Base-by-base conservation (phyloP, 2,888 invertebrate genomes). In the Cotesia congregata region DNA sequence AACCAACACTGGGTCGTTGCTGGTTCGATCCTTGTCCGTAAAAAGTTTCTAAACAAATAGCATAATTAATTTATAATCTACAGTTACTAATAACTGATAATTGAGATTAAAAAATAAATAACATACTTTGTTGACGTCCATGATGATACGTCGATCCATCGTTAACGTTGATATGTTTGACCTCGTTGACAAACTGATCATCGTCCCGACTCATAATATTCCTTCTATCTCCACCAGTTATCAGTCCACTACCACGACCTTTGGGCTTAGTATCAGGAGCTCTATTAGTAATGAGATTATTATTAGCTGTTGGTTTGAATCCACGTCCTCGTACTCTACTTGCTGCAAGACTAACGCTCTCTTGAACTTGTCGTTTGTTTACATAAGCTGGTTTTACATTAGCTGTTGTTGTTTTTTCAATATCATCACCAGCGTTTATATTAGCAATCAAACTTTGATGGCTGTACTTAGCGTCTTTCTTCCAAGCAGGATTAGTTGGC, bases 241-340 rank as follows among this genome's bases (percentile, higher is more conserved):
- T 82, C 12, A 81, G 80, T 50, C 86, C 85, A 41, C 83, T 80
- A 12, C 89, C 88, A 40, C 87, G 86, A 65, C 88, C 88, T 77
- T 88, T 88, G 20, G 86, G 85, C 30, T 88, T 89, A 41, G 80
- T 81, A 67, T 89, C 89, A 59, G 83, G 76, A 12, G 82, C 82
- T 83, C 86, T 88, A 80, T 85, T 88, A 60, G 84, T 82, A 50
- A 85, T 83, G 74, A 85, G 82, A 80, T 88, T 87, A 77, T 87
- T 89, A 79, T 88, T 89, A 72, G 85, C 81, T 71, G 84, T 87
- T 12, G 85, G 80, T 76, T 86, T 87, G 74, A 87, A 88, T 74
- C 89, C 89, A 74, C 89, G 85, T 61, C 89, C 89, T 12, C 89
- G 86, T 61, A 84, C 83, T 81, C 85, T 85, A 76, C 84, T 86